Conservation (phyloP, 2,113 vertebrate genomes). For the Callospermophilus lateralis region DNA sequence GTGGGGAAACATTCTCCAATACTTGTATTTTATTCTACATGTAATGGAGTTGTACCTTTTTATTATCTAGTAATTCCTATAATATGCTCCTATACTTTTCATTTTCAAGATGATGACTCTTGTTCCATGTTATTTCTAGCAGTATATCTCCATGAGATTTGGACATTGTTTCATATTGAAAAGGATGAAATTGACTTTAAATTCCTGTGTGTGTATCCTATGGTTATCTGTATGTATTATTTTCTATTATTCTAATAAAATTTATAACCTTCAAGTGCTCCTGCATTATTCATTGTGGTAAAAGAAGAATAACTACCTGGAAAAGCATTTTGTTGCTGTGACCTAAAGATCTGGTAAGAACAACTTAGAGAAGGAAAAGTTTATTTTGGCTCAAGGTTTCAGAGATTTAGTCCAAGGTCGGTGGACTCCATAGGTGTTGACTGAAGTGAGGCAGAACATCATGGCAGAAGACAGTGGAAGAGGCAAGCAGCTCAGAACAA, state of each 20-base stretch:
- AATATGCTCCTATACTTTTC: constrained; percentile 79
- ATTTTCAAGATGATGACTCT: constrained; percentile 81
- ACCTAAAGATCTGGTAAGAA: too few species aligned
- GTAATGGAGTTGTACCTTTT: constrained; percentile 78
- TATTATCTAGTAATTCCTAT: constrained; percentile 72
- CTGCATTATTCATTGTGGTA: not conserved
- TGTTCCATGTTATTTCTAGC: constrained; percentile 87
- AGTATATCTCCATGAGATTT: constrained; percentile 97
- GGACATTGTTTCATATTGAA: constrained; percentile 98
- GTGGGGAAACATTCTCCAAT: constrained; percentile 43
- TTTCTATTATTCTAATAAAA: constrained; percentile 91
- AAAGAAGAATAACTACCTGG: not conserved
- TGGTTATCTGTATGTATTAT: constrained; percentile 93
- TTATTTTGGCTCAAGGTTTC: too few species aligned
- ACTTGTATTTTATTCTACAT: constrained; percentile 70
- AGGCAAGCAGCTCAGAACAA: too few species aligned
- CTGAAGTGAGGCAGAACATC: too few species aligned
- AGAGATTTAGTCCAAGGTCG: too few species aligned
- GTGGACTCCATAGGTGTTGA: too few species aligned
- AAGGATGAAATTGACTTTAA: constrained; percentile 94
- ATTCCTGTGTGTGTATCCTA: constrained; percentile 93
- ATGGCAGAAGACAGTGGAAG: too few species aligned
- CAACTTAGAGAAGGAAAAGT: too few species aligned
- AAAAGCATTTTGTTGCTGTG: not conserved
- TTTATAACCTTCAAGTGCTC: constrained; percentile 83